phyloP scores from a whole-genome alignment of 2,797 vertebrate genomes.

The Coranthus polyacanthus region DNA sequence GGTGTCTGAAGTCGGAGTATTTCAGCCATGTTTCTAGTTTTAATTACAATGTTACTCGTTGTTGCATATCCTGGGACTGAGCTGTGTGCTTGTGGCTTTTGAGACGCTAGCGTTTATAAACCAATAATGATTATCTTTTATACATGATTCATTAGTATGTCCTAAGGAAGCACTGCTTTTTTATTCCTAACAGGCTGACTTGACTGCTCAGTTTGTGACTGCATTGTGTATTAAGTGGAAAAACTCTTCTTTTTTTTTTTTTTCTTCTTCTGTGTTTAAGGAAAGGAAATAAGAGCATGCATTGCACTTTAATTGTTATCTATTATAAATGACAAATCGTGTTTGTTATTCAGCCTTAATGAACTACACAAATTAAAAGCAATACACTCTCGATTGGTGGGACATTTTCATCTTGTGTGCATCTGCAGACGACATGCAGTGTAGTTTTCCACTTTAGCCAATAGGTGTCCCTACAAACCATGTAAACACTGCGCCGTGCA shows the following conservation, averaged over 20 bases:
- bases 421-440: constrained; percentile 44
- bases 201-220: constrained; percentile 72
- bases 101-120: constrained; percentile 80
- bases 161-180: constrained; percentile 79
- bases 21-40: constrained; percentile 75
- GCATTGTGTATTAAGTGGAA: constrained; percentile 53
- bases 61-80: constrained; percentile 83
- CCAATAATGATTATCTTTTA: constrained; percentile 87
- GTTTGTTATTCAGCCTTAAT: constrained; percentile 74
- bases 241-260: constrained; percentile 27
- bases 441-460: constrained; percentile 87
- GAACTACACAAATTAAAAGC: constrained; percentile 72
- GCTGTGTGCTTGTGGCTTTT: constrained; percentile 77
- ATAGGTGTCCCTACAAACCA: constrained; percentile 97
- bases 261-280: constrained; percentile 40
- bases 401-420: constrained; percentile 48
- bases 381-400: constrained; percentile 50
- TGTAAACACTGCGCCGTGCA: constrained; percentile 63
- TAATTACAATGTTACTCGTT: constrained; percentile 82
- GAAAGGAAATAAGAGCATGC: constrained; percentile 32
- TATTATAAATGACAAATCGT: constrained; percentile 68
- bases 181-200: constrained; percentile 77
- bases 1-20: constrained; percentile 50
- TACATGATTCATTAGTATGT: constrained; percentile 87
- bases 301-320: constrained; percentile 67